Evolutionary conservation across 1,140 invertebrate species (phyloP), one percentile per base, ranked within the genome.

Genomic region (Zaprionus gabonicus): DNA sequence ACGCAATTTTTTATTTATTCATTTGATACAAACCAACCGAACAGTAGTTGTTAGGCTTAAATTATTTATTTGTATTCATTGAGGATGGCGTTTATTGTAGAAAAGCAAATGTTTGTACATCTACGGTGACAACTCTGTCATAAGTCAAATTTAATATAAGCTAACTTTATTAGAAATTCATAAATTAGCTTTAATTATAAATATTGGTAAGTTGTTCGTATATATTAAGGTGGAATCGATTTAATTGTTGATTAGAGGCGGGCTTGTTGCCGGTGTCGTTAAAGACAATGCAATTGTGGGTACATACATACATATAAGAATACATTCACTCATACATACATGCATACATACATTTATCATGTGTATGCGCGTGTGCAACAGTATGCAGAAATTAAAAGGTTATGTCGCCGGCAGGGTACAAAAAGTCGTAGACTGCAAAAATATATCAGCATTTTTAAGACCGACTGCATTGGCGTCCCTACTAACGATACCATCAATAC

Each of bases 311-410:
- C 15, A 31, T 28, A 28, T 31, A 31, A 31, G 1, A 31, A 31
- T 2, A 31, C 28, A 58, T 10, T 25, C 17, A 59, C 2, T n/a
- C 12, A 28, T 44, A 4, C n/a, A 13, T n/a, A 25, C 20, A n/a
- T 25, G 12, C 12, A 28, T 44, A 4, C n/a, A 13, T n/a, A 25
- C 20, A n/a, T 25, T n/a, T 27, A 10, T 66, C 7, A 27, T 31
- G 46, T 38, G 58, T 56, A 31, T 49, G n/a, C 34, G n/a, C n/a
- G 34, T 75, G 15, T 74, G 64, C 49, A 60, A 13, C 25, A 49
- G 25, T 65, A 41, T 67, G 49, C 44, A 51, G 17, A 67, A 46
- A 67, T 41, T 41, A 63, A 51, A 51, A 77, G 74, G 74, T 77
- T 77, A 77, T 73, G 75, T 77, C 58, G 58, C 31, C 38, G 23